A percentile compares a stretch with the other conserved stretches of the same genome.
phyloP scores from a whole-genome alignment of 2,113 vertebrate species.

The Silurus asotus region DNA sequence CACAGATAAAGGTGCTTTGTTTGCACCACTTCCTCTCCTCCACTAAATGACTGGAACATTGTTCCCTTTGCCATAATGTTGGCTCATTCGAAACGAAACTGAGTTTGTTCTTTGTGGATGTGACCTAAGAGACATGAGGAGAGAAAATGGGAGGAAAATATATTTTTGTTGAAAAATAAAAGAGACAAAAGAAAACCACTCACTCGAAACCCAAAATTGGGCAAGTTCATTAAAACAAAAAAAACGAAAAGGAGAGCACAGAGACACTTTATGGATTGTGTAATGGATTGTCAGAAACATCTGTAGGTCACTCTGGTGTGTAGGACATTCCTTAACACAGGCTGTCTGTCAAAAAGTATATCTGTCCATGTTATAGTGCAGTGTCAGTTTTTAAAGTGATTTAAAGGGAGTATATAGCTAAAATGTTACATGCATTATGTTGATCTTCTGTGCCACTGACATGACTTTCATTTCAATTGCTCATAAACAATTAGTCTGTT shows the following conservation, averaged over 20 bases:
- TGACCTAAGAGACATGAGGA: slow-evolving; percentile 39
- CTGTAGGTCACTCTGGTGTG: background rate
- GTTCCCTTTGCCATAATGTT: slow-evolving; percentile 51
- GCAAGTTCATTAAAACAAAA: background rate
- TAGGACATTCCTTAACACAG: background rate
- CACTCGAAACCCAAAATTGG: background rate
- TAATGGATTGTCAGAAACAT: background rate
- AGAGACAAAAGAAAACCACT: background rate
- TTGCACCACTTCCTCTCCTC: slow-evolving; percentile 51
- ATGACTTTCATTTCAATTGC: background rate
- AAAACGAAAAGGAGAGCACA: background rate
- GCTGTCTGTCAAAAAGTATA: background rate
- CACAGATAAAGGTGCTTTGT: slow-evolving; percentile 56
- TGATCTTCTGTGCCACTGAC: background rate
- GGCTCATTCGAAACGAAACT: slow-evolving; percentile 41
- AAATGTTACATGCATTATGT: background rate
- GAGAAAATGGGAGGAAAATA: slow-evolving; percentile 13
- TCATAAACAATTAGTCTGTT: background rate
- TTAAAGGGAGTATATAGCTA: background rate
- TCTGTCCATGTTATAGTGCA: background rate
- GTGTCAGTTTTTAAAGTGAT: background rate
- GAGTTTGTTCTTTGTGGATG: slow-evolving; percentile 44
- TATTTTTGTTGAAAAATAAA: slow-evolving; percentile 6
- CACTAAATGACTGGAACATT: slow-evolving; percentile 51
- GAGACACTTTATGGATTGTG: background rate